A percentile compares a stretch with the other conserved stretches of the same genome.
Conservation (phyloP, 2,888 invertebrate species). For the Mesorhabditis sp. region DNA sequence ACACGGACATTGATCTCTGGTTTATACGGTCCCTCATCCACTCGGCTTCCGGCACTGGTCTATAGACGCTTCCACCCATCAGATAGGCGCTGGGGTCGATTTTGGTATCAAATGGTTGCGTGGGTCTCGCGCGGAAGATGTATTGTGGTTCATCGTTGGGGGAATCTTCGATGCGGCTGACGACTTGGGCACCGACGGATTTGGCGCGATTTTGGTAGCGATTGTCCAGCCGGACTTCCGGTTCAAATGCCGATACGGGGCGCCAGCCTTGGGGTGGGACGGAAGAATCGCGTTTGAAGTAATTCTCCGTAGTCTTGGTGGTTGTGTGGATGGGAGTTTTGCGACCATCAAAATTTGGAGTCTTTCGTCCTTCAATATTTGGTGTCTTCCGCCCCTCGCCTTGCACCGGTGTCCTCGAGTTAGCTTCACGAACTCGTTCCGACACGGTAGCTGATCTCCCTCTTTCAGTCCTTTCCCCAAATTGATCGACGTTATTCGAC, state of each 20-base stretch:
- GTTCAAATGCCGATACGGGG: neutral
- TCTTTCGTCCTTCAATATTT: too few species aligned
- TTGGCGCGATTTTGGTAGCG: conserved; percentile 20
- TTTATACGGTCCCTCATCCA: conserved; percentile 34
- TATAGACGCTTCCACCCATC: conserved; percentile 41
- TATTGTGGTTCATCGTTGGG: conserved; percentile 34
- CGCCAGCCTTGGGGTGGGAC: conserved; percentile 2
- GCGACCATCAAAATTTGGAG: too few species aligned
- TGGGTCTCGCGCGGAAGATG: conserved; percentile 23
- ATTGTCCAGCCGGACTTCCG: neutral
- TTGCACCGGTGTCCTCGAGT: neutral
- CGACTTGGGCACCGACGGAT: conserved; percentile 36
- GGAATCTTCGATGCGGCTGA: conserved; percentile 26
- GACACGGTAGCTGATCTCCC: neutral
- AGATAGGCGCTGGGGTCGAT: conserved; percentile 18
- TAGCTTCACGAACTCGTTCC: neutral
- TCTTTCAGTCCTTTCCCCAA: neutral
- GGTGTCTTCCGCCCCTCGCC: neutral
- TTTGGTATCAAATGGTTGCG: conserved; percentile 8
- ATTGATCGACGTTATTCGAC: neutral
- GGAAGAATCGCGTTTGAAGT: neutral
- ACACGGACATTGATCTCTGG: conserved; percentile 8
- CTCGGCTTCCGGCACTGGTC: conserved; percentile 41
- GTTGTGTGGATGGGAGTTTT: too few species aligned
- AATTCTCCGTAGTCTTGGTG: neutral